Base-by-base conservation (phyloP, 2,888 invertebrate genomes). In the Sthenelais limicola region DNA sequence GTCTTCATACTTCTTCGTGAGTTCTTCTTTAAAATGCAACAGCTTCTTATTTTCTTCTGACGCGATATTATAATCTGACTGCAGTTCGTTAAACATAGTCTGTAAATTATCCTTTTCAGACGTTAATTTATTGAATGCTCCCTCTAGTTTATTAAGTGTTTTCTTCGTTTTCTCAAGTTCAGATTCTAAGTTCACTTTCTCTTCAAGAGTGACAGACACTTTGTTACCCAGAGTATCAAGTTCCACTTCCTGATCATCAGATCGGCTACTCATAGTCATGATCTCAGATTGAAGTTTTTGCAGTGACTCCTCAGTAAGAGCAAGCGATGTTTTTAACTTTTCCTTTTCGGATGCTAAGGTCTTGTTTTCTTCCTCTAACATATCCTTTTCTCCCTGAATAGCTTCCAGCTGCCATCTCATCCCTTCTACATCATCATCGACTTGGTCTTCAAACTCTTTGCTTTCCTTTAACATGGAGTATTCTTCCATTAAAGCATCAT, bases 11-110 rank as follows among this genome's bases (percentile, higher is more conserved):
- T 76, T 68, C 32, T 9, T 51, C 62, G 76, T 77, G 21, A 79
- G 24, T 51, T 78, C 73, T 9, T 79, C 76, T 24, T 76, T 74
- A 5, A 74, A 32, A 12, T 72, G 72, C 21, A 48, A 69, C 30
- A 82, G 71, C 76, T 81, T 80, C 43, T 79, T 77, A 73, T 82
- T 80, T 75, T 83, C 83, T 35, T 78, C 78, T 48, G 73, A 38
- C 0, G 18, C 30, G 15, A 48, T 68, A 15, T 73, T 56, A 54
- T 54, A 49, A 18, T 24, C 30, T 18, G 43, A 18, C 56, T 35
- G 51, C 1, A 71, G 49, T 18, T 49, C 47, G n/a, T 62, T 62
- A 35, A 32, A 48, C 3, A 43, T 18, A 3, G 32, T 3, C 21
- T 71, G 62, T 15, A 71, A 33, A 24, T 49, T 71, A 38, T 66